phyloP scores from a whole-genome alignment of 2,797 vertebrate genomes.

The Xiphorhynchus erythropygius region DNA sequence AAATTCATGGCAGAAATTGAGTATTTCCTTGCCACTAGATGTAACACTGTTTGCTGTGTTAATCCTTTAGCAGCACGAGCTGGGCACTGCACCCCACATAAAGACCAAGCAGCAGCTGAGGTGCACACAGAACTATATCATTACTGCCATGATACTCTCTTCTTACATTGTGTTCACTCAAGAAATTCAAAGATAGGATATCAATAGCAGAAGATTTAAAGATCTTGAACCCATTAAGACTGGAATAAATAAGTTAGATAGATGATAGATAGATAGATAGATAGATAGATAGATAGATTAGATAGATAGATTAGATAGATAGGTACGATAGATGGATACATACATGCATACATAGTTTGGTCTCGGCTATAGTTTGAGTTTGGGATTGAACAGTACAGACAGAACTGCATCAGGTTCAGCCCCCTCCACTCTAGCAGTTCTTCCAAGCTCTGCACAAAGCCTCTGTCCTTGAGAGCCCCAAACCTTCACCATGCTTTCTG shows the following conservation, averaged over 20 bases:
- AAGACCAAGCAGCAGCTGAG: neutral
- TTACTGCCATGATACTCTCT: neutral
- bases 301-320: neutral
- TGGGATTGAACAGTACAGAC: neutral
- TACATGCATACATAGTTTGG: neutral
- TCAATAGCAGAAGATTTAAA: neutral
- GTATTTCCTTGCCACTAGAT: neutral
- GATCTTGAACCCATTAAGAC: neutral
- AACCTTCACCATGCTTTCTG: neutral
- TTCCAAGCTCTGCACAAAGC: neutral
- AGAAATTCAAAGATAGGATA: fast-evolving
- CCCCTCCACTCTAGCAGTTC: neutral
- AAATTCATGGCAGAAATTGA: neutral
- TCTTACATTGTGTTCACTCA: neutral
- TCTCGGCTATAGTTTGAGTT: neutral
- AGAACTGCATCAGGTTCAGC: neutral
- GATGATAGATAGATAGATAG: neutral
- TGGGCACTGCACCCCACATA: neutral
- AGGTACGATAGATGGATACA: too few relatives aligned
- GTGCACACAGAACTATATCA: neutral
- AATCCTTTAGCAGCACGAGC: neutral
- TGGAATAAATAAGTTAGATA: neutral
- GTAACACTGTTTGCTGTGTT: neutral
- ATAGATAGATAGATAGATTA: neutral
- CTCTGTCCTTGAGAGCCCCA: neutral